phyloP scores from a whole-genome alignment of 2,888 invertebrate genomes.

The Rotaria socialis region DNA sequence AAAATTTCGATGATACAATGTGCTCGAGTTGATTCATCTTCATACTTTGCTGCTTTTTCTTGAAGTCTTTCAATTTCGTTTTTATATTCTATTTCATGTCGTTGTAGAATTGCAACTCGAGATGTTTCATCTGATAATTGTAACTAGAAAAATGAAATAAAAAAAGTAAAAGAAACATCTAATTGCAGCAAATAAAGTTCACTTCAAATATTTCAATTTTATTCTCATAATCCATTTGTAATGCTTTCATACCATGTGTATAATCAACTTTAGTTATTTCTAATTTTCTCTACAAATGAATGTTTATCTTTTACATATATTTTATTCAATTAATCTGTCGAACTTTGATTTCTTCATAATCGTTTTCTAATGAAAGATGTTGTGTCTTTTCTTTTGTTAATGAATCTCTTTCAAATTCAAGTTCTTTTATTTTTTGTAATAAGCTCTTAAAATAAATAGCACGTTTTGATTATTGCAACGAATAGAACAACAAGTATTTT shows the following conservation, averaged over 20 bases:
- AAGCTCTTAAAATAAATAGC: not conserved
- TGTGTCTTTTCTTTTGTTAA: not conserved
- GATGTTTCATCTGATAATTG: slow-evolving; percentile 19
- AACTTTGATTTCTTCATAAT: not conserved
- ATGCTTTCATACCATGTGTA: not conserved
- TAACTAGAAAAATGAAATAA: not conserved
- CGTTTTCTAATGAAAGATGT: not conserved
- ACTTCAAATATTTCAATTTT: not conserved
- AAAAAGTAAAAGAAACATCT: not conserved
- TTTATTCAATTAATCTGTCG: not conserved
- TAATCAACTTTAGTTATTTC: not conserved
- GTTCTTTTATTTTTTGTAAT: not conserved
- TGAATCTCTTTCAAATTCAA: not conserved
- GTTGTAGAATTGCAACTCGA: not conserved
- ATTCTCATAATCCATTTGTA: slow-evolving; percentile 8
- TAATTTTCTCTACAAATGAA: not conserved
- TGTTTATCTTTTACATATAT: not conserved
- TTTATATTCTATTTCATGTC: not conserved
- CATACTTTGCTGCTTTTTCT: slow-evolving; percentile 4
- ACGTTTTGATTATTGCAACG: not conserved
- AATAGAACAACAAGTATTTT: not conserved
- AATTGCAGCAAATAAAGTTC: not conserved
- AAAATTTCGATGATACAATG: not conserved
- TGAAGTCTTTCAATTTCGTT: slow-evolving; percentile 30
- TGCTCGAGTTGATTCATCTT: not conserved